Percentiles rank a stretch among this genome's conserved stretches.
phyloP scores from a whole-genome alignment of 1,140 invertebrate genomes.

The Drosophila teissieri region DNA sequence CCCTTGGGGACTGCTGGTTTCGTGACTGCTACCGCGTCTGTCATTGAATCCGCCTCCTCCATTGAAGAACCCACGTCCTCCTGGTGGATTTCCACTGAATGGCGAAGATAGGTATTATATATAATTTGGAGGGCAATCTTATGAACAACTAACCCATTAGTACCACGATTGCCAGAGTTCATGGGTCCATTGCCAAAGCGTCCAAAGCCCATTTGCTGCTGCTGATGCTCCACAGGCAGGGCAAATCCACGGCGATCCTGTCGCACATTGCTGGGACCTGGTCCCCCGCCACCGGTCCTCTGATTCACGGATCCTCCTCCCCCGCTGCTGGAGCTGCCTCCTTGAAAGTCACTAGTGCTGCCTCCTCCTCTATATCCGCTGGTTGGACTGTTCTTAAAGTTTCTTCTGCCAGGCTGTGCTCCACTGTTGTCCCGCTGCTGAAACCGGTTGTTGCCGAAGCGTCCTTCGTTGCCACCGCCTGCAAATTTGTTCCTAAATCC shows the following conservation, averaged over 20 bases:
- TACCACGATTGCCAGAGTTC: constrained; percentile 35
- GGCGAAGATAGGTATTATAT: neutral
- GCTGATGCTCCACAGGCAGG: constrained; percentile 66
- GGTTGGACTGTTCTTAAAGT: constrained; percentile 46
- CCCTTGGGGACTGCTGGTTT: constrained; percentile 58
- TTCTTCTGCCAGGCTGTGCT: constrained; percentile 21
- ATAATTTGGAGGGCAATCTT: neutral
- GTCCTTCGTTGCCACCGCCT: constrained; percentile 21
- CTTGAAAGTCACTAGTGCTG: constrained; percentile 51
- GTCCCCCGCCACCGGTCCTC: constrained; percentile 14
- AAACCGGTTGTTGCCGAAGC: constrained; percentile 45
- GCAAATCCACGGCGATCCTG: constrained; percentile 76
- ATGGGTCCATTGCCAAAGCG: constrained; percentile 64
- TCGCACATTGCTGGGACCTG: constrained; percentile 34
- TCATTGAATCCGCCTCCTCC: constrained; percentile 69
- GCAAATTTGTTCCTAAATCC: constrained; percentile 62
- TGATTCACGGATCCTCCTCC: constrained; percentile 29
- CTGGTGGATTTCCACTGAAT: constrained; percentile 40
- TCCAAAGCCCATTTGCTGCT: constrained; percentile 54
- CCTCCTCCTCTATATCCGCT: constrained; percentile 44
- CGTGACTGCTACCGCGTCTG: constrained; percentile 67
- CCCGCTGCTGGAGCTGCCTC: constrained; percentile 23
- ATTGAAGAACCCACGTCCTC: constrained; percentile 81
- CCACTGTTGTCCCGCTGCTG: constrained; percentile 41
- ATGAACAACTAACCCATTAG: constrained; percentile 44